Conservation (phyloP, 2,888 invertebrate genomes). For the Crocallis elinguaria region DNA sequence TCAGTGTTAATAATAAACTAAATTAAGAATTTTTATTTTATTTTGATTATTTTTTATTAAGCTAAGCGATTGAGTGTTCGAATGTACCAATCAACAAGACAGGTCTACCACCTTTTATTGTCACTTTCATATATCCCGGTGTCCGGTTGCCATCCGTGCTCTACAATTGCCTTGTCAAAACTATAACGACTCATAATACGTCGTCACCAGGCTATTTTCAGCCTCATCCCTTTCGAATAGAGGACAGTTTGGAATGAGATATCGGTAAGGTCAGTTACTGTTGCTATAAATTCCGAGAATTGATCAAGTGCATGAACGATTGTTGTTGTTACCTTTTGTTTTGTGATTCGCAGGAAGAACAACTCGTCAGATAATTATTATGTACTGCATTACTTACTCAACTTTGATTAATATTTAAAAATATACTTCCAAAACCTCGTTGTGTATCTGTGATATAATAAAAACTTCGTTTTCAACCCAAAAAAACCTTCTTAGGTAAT, state of each 20-base stretch:
- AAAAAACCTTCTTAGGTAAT: conserved; percentile 5
- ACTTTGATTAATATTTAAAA: too few relatives aligned
- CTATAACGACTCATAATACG: conserved; percentile 41
- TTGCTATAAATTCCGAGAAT: conserved; percentile 46
- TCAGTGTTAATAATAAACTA: too few relatives aligned
- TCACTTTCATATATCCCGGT: conserved; percentile 78
- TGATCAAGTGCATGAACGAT: conserved; percentile 38
- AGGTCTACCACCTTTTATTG: conserved; percentile 83
- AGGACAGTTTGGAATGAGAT: conserved; percentile 22
- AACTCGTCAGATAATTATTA: conserved; percentile 9
- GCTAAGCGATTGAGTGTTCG: conserved; percentile 38
- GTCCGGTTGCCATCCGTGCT: conserved; percentile 79
- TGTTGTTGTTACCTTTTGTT: conserved; percentile 40
- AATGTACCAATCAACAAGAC: conserved; percentile 75
- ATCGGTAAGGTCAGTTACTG: conserved; percentile 46
- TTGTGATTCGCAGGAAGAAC: conserved; percentile 28
- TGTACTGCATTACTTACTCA: too few relatives aligned
- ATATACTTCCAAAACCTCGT: not conserved
- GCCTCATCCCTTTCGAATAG: not conserved
- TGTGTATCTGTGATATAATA: too few relatives aligned
- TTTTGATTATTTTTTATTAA: not conserved
- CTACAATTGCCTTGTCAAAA: conserved; percentile 61
- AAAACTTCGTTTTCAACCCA: conserved; percentile 3
- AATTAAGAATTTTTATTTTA: not conserved
- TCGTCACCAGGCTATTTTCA: not conserved